phyloP scores from a whole-genome alignment of 2,888 invertebrate species.

The Stictocephala bisonia region DNA sequence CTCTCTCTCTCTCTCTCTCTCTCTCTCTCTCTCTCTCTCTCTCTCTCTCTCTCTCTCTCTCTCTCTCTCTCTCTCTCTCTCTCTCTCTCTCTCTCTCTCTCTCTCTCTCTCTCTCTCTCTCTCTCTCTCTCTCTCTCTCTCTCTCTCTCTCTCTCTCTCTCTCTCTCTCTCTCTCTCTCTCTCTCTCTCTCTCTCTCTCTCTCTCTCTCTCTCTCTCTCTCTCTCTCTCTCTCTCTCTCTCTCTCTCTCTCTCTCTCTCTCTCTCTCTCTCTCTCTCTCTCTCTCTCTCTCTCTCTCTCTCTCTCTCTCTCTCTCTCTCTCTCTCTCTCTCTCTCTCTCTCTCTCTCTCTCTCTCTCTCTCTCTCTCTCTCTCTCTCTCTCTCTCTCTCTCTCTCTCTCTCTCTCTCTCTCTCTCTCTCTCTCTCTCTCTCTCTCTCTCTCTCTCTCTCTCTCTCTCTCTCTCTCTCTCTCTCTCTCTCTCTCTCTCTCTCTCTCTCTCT shows the following conservation, averaged over 20 bases:
- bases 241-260: constrained; percentile 5
- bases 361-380: constrained; percentile 19
- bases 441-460: too few species aligned
- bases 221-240: background rate
- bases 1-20: constrained; percentile 12
- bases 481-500: too few species aligned
- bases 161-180: constrained; percentile 24
- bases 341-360: constrained; percentile 16
- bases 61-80: constrained; percentile 15
- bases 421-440: too few species aligned
- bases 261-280: constrained; percentile 1
- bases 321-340: constrained; percentile 16
- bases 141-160: constrained; percentile 5
- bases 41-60: constrained; percentile 16
- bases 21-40: background rate
- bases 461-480: too few species aligned
- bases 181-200: constrained; percentile 24
- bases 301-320: constrained; percentile 1
- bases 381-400: constrained; percentile 21
- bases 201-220: constrained; percentile 24
- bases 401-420: too few species aligned
- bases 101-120: constrained; percentile 9
- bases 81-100: constrained; percentile 21
- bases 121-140: constrained; percentile 24
- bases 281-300: background rate